Evolutionary conservation across 2,888 invertebrate genomes (phyloP).

Genomic region (Melolontha melolontha): DNA sequence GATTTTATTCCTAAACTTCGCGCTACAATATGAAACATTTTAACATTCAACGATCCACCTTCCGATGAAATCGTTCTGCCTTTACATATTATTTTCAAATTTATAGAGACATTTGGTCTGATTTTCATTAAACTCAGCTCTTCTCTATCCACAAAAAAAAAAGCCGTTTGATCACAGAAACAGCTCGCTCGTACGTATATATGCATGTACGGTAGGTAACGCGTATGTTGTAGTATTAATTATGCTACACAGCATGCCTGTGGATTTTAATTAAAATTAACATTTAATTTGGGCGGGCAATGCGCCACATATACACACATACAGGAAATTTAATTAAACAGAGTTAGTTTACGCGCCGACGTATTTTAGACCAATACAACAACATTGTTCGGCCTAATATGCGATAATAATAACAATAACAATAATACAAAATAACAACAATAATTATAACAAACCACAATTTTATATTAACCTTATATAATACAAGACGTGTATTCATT

Average conservation of each 20-base stretch:
- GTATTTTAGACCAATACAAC: constrained; percentile 16
- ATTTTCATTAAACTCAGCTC: no score
- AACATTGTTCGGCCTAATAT: not conserved
- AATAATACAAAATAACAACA: constrained; percentile 26
- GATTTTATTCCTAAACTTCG: no score
- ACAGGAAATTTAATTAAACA: constrained; percentile 38
- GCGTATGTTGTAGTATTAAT: constrained; percentile 22
- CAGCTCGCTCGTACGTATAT: no score
- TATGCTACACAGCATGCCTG: constrained; percentile 30
- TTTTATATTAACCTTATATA: no score
- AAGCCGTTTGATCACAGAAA: no score
- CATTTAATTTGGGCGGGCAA: constrained; percentile 35
- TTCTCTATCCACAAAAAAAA: no score
- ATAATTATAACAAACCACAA: constrained; percentile 10
- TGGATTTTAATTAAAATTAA: constrained; percentile 39
- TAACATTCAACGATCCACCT: no score
- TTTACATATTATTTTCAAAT: no score
- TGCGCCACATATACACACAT: constrained; percentile 18
- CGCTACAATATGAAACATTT: no score
- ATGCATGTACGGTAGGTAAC: not conserved
- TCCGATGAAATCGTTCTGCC: no score
- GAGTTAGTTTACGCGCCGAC: constrained; percentile 30
- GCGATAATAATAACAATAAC: constrained; percentile 1
- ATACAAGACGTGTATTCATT: no score
- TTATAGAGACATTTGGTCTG: no score